Evolutionary conservation across 2,113 vertebrate species (phyloP), one percentile per base, ranked within the genome.

Genomic region (Ciconia maguari): DNA sequence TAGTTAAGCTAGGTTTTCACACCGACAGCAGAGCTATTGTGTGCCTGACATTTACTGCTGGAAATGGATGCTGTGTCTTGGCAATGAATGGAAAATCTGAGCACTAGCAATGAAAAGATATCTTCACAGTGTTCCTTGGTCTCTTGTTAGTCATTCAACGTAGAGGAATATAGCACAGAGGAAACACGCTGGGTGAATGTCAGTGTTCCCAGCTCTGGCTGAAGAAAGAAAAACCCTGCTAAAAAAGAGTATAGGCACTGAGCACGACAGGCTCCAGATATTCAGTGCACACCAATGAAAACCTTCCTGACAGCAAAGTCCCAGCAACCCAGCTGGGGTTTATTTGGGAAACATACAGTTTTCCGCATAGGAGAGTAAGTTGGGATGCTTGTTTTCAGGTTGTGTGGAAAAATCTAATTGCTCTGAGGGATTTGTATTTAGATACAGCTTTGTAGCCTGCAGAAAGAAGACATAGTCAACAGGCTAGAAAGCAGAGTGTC

Each of bases 21-120:
- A 95, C 95, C 49, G 69, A 98, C 97, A 98, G 96, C 83, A 87
- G 95, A 92, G 87, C 94, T 94, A 97, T 98, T 98, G 97, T 98
- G 91, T 68, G 26, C 70, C 48, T 97, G 97, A 96, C 97, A 97
- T 98, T 98, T 98, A 90, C 89, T 93, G 94, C 81, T 92, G 96
- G 96, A 97, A 98, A 91, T 68, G 76, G 96, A 96, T 95, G 94
- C 96, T 92, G 90, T 69, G 84, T 41, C 83, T 87, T 94, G 90
- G 97, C 90, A 95, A 70, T 58, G 85, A 96, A 93, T 29, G 93
- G 96, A 95, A 96, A 95, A 91, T 93, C 93, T 94, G 83, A 97
- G 87, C 87, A 65, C 44, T 83, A 87, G 76, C 58, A 68, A 79
- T 87, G 86, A 96, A 97, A 95, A 97, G 97, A 91, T 91, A 96